A percentile compares a stretch with the other conserved stretches of the same genome.
Evolutionary conservation across 2,113 vertebrate species (phyloP).

Genomic region (Puma concolor): DNA sequence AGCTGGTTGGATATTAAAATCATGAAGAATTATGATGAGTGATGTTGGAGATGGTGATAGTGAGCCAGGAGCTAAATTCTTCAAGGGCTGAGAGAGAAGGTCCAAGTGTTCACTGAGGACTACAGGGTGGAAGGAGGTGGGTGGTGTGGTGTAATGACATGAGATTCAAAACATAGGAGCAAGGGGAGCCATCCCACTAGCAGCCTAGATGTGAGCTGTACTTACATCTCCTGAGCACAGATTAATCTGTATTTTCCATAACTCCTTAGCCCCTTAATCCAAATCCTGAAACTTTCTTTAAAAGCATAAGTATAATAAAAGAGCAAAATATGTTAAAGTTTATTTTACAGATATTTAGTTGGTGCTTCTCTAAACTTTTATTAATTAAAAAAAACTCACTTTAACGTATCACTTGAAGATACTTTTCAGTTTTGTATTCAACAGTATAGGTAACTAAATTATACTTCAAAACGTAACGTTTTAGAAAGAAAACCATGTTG

Average conservation of each 20-base stretch:
- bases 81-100: not conserved
- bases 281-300: not conserved
- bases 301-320: not conserved
- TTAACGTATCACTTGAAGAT: not conserved
- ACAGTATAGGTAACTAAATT: not conserved
- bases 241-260: not conserved
- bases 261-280: not conserved
- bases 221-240: not conserved
- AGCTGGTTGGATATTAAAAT: slow-evolving; percentile 1
- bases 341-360: slow-evolving; percentile 16
- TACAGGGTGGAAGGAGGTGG: not conserved
- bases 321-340: not conserved
- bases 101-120: not conserved
- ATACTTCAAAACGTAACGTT: not conserved
- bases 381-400: not conserved
- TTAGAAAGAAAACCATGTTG: not conserved
- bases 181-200: not conserved
- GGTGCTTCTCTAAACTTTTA: not conserved
- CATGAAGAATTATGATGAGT: not conserved
- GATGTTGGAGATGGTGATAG: not conserved
- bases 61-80: not conserved
- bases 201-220: not conserved
- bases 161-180: not conserved
- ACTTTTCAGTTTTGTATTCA: not conserved
- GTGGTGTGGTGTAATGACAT: not conserved